Percentiles rank a stretch among this genome's conserved stretches.
Evolutionary conservation across 1,140 invertebrate species (phyloP).

Genomic region (Phocides pigmalion): DNA sequence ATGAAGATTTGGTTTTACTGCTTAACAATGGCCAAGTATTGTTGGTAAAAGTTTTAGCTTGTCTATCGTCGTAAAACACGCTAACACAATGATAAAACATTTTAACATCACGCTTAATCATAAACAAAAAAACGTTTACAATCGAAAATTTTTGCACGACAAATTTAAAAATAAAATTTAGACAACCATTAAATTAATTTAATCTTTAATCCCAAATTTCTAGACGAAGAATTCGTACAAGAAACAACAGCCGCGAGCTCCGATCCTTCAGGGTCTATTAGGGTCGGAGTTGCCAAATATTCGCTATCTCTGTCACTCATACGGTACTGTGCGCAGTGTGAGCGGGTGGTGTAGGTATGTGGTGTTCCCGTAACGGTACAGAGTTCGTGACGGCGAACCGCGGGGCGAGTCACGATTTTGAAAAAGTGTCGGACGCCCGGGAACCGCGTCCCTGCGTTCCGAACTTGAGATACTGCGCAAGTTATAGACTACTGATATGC

Average conservation of each 20-base stretch:
- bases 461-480: constrained; percentile 46
- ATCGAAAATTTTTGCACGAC: too few relatives aligned
- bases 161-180: too few relatives aligned
- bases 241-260: constrained; percentile 43
- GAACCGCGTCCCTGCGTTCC: constrained; percentile 60
- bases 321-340: constrained; percentile 35
- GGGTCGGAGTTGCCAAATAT: constrained; percentile 31
- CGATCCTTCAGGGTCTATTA: constrained; percentile 50
- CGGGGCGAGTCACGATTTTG: constrained; percentile 77
- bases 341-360: constrained; percentile 46
- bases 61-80: constrained; percentile 19
- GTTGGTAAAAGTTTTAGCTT: constrained; percentile 25
- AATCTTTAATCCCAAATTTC: constrained; percentile 39
- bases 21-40: constrained; percentile 28
- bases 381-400: constrained; percentile 68
- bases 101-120: too few relatives aligned
- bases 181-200: constrained; percentile 1
- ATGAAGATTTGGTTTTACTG: constrained; percentile 21
- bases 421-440: constrained; percentile 74
- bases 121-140: too few relatives aligned
- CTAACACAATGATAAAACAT: constrained; percentile 13
- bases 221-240: constrained; percentile 23
- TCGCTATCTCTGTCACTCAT: constrained; percentile 48
- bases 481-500: constrained; percentile 26
- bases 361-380: constrained; percentile 66